Conservation (phyloP, 2,113 vertebrate species). For the Lonchura striata region DNA sequence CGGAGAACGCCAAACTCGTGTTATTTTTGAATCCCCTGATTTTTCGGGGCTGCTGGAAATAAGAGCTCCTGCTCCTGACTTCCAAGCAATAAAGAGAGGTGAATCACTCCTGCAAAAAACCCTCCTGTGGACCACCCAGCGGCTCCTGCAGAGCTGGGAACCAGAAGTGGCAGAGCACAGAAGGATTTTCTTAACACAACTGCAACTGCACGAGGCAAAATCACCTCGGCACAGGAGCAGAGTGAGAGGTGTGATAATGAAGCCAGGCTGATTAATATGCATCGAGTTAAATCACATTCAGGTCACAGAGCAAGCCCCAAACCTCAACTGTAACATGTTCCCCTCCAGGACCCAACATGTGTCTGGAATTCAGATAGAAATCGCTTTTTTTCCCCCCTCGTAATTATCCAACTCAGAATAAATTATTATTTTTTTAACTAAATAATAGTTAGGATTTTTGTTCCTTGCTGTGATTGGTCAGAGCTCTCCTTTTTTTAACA, state of each 20-base stretch:
- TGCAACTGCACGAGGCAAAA: neutral
- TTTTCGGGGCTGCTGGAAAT: constrained; percentile 58
- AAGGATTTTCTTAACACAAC: neutral
- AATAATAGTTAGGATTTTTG: neutral
- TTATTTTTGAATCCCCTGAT: constrained; percentile 45
- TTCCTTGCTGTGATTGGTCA: neutral
- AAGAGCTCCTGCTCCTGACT: constrained; percentile 33
- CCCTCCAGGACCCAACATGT: neutral
- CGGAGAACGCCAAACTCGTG: neutral
- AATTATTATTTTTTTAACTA: neutral
- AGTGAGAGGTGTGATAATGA: constrained; percentile 17
- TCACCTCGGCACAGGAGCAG: neutral
- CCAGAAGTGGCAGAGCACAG: neutral
- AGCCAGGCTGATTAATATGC: constrained; percentile 13
- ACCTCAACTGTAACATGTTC: neutral
- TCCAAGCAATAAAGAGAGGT: constrained; percentile 49
- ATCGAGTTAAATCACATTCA: neutral
- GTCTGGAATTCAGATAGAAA: constrained; percentile 8
- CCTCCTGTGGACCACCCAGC: constrained; percentile 52
- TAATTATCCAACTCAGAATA: neutral
- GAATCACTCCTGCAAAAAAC: constrained; percentile 23
- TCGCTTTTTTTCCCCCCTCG: neutral
- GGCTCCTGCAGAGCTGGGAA: neutral
- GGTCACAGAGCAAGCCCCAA: neutral
- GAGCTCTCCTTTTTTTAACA: neutral